Base-by-base conservation (phyloP, 2,113 vertebrate genomes). In the Paracanthobrama guichenoti region DNA sequence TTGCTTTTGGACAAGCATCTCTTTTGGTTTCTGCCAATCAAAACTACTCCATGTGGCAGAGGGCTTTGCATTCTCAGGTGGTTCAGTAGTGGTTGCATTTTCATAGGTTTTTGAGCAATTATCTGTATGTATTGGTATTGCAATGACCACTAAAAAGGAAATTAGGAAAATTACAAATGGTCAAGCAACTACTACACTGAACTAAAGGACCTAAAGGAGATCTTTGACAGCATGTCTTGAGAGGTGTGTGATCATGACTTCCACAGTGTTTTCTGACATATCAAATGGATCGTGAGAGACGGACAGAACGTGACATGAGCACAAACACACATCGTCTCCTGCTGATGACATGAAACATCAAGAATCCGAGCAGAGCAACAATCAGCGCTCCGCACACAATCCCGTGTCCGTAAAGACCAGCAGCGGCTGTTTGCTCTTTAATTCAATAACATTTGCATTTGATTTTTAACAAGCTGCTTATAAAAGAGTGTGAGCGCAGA, bases 361-460 rank as follows among this genome's bases (percentile, higher is more conserved):
- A 39, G 42, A 20, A 3, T 67, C 60, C 6, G 16, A 66, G 18
- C 24, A 13, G 18, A 80, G 42, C 2, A 1, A 24, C 20, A 24
- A 46, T 44, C 55, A 64, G n/a, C 20, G 10, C 46, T 62, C 24
- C 0, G 20, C 59, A 64, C 14, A 79, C 55, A 60, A 13, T 24
- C 77, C 18, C 3, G 2, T 14, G 3, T 62, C 26, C 16, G 35
- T 35, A 88, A 88, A 88, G 84, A 28, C 85, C 87, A 84, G 90
- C 82, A 88, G 92, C 91, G 66, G 13, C 5, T 92, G 90, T 93
- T 92, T 92, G 84, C 85, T 83, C 90, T 92, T 92, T 89, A 91
- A 91, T 89, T 86, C 88, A 88, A 92, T 89, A 93, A 93, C 90
- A 92, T 93, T 94, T 93, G 86, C 84, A 89, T 93, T 89, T 86